A percentile compares a stretch with the other conserved stretches of the same genome.
Evolutionary conservation across 2,113 vertebrate species (phyloP).

Genomic region (Columbina picui): DNA sequence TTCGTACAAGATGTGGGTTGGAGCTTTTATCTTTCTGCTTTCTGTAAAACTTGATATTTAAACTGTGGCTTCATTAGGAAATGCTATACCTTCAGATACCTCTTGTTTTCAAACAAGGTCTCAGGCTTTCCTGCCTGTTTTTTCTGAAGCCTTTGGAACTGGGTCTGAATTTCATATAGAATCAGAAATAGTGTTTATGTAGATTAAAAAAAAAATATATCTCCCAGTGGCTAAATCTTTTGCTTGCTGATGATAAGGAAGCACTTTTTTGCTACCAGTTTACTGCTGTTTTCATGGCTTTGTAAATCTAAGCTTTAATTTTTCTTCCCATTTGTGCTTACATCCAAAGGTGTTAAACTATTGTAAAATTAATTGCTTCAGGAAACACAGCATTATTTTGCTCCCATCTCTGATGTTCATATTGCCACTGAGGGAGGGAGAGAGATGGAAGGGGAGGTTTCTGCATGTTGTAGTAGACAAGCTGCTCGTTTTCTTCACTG

Average conservation of each 20-base stretch:
- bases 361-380: background rate
- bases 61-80: background rate
- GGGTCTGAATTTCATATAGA: background rate
- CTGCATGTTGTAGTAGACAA: constrained; percentile 59
- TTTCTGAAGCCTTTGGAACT: background rate
- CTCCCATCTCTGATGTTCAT: background rate
- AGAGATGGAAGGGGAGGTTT: constrained; percentile 35
- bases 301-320: constrained; percentile 30
- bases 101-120: background rate
- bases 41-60: background rate
- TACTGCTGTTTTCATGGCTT: constrained; percentile 22
- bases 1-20: background rate
- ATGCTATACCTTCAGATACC: background rate
- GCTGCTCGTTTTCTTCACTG: constrained; percentile 55
- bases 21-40: background rate
- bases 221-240: background rate
- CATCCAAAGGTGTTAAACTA: constrained; percentile 14
- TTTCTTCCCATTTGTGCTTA: background rate
- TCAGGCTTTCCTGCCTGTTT: background rate
- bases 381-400: background rate
- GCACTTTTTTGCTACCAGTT: background rate
- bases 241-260: constrained; percentile 26
- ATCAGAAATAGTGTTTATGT: background rate
- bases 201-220: background rate
- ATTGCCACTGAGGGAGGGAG: background rate